Conservation (phyloP, 1,140 invertebrate species). For the Coptotermes formosanus region DNA sequence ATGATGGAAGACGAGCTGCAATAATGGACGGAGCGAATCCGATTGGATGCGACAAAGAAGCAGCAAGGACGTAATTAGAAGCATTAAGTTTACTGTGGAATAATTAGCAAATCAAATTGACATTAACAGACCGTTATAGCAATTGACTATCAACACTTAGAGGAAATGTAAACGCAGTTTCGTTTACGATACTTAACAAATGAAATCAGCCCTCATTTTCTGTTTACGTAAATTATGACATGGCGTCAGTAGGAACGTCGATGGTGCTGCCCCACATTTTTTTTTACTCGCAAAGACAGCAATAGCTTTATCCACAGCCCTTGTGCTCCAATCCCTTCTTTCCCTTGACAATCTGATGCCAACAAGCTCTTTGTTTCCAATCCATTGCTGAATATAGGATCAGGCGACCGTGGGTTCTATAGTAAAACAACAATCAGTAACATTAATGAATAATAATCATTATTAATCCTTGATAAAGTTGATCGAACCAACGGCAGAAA, state of each 20-base stretch:
- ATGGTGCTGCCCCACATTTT: slow-evolving; percentile 22
- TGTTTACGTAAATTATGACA: not conserved
- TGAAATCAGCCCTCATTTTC: not conserved
- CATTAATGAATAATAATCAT: not conserved
- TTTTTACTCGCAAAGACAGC: slow-evolving; percentile 29
- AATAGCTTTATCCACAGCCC: slow-evolving; percentile 31
- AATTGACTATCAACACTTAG: slow-evolving; percentile 29
- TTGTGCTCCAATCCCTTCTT: not conserved
- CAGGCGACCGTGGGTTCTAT: slow-evolving; percentile 21
- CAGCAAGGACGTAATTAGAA: not conserved
- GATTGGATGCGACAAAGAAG: too few species aligned
- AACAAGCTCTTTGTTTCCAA: too few species aligned
- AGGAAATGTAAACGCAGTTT: not conserved
- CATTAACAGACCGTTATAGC: slow-evolving; percentile 19
- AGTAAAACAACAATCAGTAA: slow-evolving; percentile 10
- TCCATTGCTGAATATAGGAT: not conserved
- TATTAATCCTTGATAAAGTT: not conserved
- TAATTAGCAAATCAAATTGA: not conserved
- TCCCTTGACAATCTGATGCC: not conserved
- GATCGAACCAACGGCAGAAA: slow-evolving; percentile 24
- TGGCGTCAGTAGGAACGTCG: slow-evolving; percentile 21
- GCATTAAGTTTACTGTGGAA: not conserved
- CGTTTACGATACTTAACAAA: not conserved
- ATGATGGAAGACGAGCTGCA: too few species aligned
- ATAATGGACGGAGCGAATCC: too few species aligned